Evolutionary conservation across 1,140 invertebrate genomes (phyloP), one percentile per base, ranked within the genome.

Genomic region (Macrobrachium rosenbergii): DNA sequence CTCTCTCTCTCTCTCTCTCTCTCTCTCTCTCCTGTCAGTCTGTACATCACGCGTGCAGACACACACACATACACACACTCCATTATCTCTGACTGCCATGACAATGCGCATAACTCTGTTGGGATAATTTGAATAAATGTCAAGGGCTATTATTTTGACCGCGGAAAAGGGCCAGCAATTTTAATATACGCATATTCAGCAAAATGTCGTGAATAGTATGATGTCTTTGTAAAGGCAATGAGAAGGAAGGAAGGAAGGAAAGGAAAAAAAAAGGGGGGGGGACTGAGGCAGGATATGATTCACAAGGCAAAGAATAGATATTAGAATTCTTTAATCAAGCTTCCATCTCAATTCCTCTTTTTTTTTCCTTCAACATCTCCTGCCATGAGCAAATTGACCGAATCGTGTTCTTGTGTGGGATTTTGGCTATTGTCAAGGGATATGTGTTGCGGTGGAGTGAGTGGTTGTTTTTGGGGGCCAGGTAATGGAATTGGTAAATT

Each of bases 41-140:
- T 37, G 28, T 37, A 37, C 28, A 37, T 37, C 28, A 3, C 28
- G 28, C 28, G 28, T 37, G 28, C 28, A 37, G 28, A 37, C 28
- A 37, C 28, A 37, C 28, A 37, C 28, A 37, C 28, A 37, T 3
- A 37, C 28, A 37, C 28, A 37, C 28, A 37, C 28, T 37, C 28
- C 28, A 37, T 37, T 37, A 37, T 37, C 28, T 37, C 28, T 37
- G 28, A 60, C 78, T 60, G 23, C 78, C 59, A 23, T 23, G 21
- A 83, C 82, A 83, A 83, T 83, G 64, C 82, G 28, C 82, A 64
- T 58, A 59, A 60, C 58, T 69, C 75, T 52, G 59, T 28, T 59
- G 77, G 82, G 82, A 83, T 83, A 83, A 83, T 83, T 83, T 83
- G 82, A 83, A 83, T 83, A 83, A 83, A 83, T 83, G 82, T 83